A percentile compares a stretch with the other conserved stretches of the same genome.
These are phyloP conservation scores for Aphis craccivora DNA, from an alignment of 1,140 invertebrate genomes.

Conservation along the genomic window DNA sequence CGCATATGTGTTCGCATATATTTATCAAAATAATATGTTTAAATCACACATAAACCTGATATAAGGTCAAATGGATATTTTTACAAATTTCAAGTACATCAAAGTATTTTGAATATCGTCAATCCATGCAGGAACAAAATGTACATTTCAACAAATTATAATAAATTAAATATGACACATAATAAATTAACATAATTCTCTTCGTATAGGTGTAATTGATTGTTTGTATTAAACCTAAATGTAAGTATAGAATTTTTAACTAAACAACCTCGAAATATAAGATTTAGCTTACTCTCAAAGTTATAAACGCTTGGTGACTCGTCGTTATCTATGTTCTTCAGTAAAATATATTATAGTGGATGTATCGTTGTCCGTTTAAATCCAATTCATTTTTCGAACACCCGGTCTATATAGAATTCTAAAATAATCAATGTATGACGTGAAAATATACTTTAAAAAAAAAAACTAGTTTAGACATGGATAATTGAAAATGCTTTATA, in stretches of 20 bases:
- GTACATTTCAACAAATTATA: neutral
- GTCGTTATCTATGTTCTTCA: neutral
- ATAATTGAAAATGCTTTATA: neutral
- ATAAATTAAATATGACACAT: neutral
- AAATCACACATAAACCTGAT: neutral
- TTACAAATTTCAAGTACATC: conserved; percentile 15
- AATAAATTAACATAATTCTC: conserved; percentile 1
- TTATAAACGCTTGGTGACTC: neutral
- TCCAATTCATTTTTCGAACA: neutral
- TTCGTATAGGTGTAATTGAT: neutral
- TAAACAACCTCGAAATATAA: neutral
- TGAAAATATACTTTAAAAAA: neutral
- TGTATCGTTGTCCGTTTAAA: neutral
- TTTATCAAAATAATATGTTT: neutral
- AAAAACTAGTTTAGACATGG: neutral
- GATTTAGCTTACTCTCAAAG: neutral
- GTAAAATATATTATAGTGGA: neutral
- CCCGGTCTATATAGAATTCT: neutral
- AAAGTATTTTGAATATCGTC: neutral
- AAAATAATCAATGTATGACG: neutral
- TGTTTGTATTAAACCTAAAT: neutral
- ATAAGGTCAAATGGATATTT: neutral
- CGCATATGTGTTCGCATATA: neutral
- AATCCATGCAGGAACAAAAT: neutral
- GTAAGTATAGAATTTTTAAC: neutral